Percentiles rank a stretch among this genome's conserved stretches.
These are phyloP conservation scores for Datnioides undecimradiatus DNA, from an alignment of 2,113 vertebrate genomes.

Conservation along the genomic window DNA sequence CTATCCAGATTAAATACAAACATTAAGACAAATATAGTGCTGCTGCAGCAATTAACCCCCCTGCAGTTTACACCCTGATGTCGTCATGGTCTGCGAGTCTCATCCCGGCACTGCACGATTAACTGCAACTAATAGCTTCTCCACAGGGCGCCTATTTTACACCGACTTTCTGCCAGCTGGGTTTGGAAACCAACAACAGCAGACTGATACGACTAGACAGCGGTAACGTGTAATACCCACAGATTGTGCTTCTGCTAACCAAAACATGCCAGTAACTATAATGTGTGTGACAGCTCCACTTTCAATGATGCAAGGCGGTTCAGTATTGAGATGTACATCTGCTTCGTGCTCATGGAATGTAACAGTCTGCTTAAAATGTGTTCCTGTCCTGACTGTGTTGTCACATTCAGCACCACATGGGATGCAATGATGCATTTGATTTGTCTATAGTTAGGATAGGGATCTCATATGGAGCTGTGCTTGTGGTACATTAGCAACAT, in stretches of 20 bases:
- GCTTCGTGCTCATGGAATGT: neutral
- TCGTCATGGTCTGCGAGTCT: conserved; percentile 38
- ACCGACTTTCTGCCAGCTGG: conserved; percentile 25
- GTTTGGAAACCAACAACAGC: conserved; percentile 50
- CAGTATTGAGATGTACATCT: neutral
- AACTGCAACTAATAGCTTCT: conserved; percentile 67
- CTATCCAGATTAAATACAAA: conserved; percentile 11
- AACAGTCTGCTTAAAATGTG: too few species aligned
- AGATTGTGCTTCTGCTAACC: conserved; percentile 42
- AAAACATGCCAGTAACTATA: neutral
- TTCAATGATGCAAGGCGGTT: conserved; percentile 20
- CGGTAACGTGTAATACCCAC: conserved; percentile 22
- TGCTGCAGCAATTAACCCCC: conserved; percentile 22
- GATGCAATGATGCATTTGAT: neutral
- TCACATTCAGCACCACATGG: conserved; percentile 23
- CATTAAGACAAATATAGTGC: neutral
- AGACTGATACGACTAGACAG: conserved; percentile 29
- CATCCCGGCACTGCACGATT: conserved; percentile 47
- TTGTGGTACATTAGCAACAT: neutral
- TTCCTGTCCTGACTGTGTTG: neutral
- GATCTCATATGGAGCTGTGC: neutral
- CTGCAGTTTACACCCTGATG: conserved; percentile 46
- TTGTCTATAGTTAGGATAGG: conserved; percentile 10
- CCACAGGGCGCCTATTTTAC: conserved; percentile 44
- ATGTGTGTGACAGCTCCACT: neutral